phyloP scores from a whole-genome alignment of 2,113 vertebrate species.

The Corynorhinus townsendii region DNA sequence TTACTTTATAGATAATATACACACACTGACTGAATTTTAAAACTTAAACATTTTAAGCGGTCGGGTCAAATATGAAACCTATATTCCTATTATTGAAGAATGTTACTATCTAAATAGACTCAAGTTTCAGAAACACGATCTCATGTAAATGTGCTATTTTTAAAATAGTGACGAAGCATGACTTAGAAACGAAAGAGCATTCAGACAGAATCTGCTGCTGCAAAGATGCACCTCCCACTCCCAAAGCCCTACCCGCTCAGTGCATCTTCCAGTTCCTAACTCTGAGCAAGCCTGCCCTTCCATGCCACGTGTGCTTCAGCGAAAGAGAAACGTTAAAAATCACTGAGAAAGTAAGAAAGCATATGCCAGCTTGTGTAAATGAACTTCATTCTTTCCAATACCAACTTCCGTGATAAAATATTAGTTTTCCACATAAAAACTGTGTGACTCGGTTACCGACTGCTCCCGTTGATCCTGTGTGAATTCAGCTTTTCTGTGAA shows the following conservation, averaged over 20 bases:
- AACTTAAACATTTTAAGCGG: neutral
- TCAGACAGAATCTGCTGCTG: neutral
- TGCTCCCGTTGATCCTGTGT: conserved; percentile 73
- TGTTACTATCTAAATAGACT: neutral
- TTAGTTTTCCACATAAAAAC: conserved; percentile 65
- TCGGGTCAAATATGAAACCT: conserved; percentile 24
- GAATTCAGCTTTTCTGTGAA: conserved; percentile 70
- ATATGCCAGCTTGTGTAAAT: neutral
- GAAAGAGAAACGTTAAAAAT: neutral
- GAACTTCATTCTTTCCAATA: conserved; percentile 50
- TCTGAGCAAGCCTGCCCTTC: neutral
- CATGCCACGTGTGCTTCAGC: neutral
- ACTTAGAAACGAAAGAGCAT: neutral
- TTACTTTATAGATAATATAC: neutral
- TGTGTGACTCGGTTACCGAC: conserved; percentile 73
- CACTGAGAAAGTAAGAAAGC: neutral
- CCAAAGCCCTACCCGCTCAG: neutral
- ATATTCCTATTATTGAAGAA: neutral
- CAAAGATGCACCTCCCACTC: neutral
- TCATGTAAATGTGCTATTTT: neutral
- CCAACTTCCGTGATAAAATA: conserved; percentile 57
- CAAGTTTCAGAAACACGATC: conserved; percentile 30
- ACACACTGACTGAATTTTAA: conserved; percentile 25
- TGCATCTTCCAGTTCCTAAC: neutral
- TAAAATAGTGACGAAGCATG: neutral